Evolutionary conservation across 2,888 invertebrate species (phyloP).

Genomic region (Caenorhabditis sp.): DNA sequence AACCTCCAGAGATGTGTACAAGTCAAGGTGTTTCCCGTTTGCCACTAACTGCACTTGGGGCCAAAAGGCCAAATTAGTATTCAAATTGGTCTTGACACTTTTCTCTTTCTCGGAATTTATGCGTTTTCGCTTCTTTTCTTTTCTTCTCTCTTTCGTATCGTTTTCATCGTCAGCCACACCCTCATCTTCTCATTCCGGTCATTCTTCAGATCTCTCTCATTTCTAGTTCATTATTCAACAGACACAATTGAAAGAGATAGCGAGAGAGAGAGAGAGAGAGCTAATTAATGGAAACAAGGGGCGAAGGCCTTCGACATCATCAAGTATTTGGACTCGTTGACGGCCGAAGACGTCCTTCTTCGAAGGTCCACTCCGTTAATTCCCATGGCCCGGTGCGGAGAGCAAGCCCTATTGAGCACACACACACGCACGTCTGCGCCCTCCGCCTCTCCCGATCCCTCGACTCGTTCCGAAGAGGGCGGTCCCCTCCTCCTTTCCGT

Average conservation of each 20-base stretch:
- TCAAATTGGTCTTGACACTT: conserved; percentile 48
- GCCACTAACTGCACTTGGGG: too few relatives aligned
- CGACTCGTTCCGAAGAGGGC: conserved; percentile 2
- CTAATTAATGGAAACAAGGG: conserved; percentile 9
- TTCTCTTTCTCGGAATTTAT: not conserved
- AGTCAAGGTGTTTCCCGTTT: too few relatives aligned
- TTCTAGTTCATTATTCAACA: conserved; percentile 16
- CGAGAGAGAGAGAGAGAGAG: conserved; percentile 9
- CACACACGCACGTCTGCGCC: not conserved
- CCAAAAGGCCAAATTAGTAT: conserved; percentile 47
- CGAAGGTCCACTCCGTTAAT: conserved; percentile 14
- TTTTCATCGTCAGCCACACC: conserved; percentile 10
- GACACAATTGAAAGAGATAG: not conserved
- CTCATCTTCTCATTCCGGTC: conserved; percentile 7
- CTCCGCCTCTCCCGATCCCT: not conserved
- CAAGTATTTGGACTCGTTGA: conserved; percentile 4
- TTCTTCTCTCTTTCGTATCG: not conserved
- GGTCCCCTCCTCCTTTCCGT: conserved; percentile 3
- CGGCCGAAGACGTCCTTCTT: not conserved
- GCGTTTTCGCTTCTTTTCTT: conserved; percentile 5
- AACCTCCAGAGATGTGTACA: not conserved
- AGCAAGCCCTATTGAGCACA: conserved; percentile 16
- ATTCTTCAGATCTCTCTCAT: conserved; percentile 15
- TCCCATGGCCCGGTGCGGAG: not conserved
- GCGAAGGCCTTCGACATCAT: not conserved